Conservation (phyloP, 2,888 invertebrate species). For the Entomobrya multifasciata region DNA sequence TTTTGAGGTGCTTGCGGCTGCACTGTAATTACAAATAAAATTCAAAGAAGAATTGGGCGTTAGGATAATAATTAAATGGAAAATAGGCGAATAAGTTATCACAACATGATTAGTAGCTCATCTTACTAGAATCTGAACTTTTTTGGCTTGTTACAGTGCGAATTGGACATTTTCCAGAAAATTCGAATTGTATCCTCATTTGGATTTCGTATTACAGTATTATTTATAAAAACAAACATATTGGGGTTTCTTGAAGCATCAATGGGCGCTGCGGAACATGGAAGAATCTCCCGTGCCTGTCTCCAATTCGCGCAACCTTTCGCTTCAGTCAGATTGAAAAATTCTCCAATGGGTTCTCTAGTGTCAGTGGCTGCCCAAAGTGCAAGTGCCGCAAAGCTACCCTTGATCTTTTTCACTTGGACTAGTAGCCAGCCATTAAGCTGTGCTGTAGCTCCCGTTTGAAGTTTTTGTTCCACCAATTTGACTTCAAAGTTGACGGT, state of each 20-base stretch:
- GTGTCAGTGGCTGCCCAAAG: constrained; percentile 7
- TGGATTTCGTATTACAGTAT: too few species aligned
- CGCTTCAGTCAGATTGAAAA: not conserved
- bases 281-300: not conserved
- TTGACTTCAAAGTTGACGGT: too few species aligned
- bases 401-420: not conserved
- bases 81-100: too few species aligned
- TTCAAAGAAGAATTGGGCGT: too few species aligned
- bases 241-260: not conserved
- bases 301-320: not conserved
- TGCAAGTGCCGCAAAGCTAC: not conserved
- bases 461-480: not conserved
- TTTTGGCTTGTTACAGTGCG: constrained; percentile 17
- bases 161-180: not conserved
- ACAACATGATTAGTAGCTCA: too few species aligned
- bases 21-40: too few species aligned
- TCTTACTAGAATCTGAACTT: constrained; percentile 26
- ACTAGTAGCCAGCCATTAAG: constrained; percentile 11
- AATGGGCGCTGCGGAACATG: constrained; percentile 3
- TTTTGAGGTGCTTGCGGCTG: too few species aligned
- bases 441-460: not conserved
- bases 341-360: constrained; percentile 2
- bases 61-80: not conserved
- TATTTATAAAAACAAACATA: constrained; percentile 12
- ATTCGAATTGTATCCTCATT: not conserved